Base-by-base conservation (phyloP, 2,888 invertebrate species). In the Amitus sp. region DNA sequence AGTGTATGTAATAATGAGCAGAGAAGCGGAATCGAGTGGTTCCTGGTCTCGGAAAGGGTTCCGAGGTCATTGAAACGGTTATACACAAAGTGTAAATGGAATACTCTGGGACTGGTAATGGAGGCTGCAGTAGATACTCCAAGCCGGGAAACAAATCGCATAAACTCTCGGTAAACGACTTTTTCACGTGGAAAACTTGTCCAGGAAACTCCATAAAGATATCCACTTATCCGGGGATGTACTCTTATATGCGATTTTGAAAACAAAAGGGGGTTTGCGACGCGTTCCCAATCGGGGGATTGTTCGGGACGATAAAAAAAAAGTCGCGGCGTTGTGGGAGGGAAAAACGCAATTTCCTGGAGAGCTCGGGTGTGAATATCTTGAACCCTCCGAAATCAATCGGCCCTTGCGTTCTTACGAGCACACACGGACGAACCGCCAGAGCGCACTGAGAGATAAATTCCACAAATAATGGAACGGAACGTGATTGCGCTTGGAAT, bases 71-170 rank as follows among this genome's bases (percentile, higher is more conserved):
- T 53, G 40, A 46, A 54, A 49, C 52, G 66, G 58, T 66, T 63
- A 52, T 49, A 55, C 55, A 57, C 60, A 30, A 58, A 66, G 58
- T 65, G 62, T 52, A 58, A 65, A 66, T 61, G 61, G 61, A 47
- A 50, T 39, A 49, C 40, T 47, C 56, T 47, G 60, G 34, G 52
- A 40, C 59, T 47, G 33, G 47, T 53, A 63, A 60, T 55, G 51
- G 57, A 51, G 62, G 47, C 58, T 63, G 61, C 61, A 50, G 45
- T 9, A 53, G 59, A 64, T 52, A 59, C 63, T 56, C 50, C 47
- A 51, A 49, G 56, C 37, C 30, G 40, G 46, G 55, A 53, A 54
- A 51, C 64, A 47, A 59, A 59, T 59, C 63, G 57, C 57, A 50
- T 64, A 59, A 60, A 64, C 60, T 50, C 47, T 40, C 50, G 49